Evolutionary conservation across 2,113 vertebrate genomes (phyloP).

Genomic region (Mesitornis unicolor): DNA sequence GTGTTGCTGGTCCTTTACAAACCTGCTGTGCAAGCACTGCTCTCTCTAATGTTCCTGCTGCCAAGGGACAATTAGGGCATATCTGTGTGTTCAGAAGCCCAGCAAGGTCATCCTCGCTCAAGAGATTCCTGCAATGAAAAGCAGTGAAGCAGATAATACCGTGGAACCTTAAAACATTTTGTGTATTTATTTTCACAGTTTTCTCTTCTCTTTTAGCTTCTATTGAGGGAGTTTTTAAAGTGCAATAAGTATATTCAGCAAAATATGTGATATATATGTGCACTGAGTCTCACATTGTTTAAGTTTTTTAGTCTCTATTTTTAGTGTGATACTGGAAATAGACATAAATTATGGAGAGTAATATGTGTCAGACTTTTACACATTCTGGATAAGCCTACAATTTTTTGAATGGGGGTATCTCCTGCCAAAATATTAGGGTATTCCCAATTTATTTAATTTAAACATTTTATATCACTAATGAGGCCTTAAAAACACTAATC

Average conservation of each 20-base stretch:
- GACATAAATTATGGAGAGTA: not conserved
- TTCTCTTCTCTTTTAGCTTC: not conserved
- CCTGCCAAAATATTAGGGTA: not conserved
- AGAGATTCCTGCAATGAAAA: not conserved
- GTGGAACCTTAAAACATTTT: not conserved
- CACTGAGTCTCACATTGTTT: not conserved
- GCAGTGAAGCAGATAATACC: not conserved
- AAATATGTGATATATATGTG: not conserved
- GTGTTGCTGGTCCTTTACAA: not conserved
- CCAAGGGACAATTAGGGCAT: not conserved
- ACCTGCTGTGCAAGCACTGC: not conserved
- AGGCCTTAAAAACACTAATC: not conserved
- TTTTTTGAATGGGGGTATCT: not conserved
- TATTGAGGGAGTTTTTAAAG: not conserved
- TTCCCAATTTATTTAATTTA: not conserved
- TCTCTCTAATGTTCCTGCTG: not conserved
- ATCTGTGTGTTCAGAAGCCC: not conserved
- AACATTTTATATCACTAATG: not conserved
- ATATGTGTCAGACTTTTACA: not conserved
- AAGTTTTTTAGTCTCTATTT: not conserved
- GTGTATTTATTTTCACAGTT: not conserved
- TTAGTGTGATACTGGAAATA: not conserved
- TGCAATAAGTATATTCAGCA: not conserved
- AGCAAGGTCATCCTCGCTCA: not conserved
- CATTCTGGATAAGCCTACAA: not conserved